These are phyloP conservation scores for Carposina sasakii DNA, from an alignment of 1,140 invertebrate genomes.

Conservation along the genomic window DNA sequence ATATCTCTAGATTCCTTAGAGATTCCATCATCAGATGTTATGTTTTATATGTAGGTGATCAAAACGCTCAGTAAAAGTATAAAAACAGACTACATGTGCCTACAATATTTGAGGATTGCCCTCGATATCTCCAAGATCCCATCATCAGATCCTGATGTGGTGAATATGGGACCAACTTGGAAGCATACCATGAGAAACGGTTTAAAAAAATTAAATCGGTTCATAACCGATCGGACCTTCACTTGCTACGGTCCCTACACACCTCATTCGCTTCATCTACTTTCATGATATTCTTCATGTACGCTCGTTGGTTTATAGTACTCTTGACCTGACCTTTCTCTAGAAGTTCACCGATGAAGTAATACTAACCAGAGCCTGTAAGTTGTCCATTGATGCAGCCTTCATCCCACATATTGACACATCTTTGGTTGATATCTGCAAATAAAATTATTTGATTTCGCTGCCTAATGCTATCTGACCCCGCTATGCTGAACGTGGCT, in stretches of 20 bases:
- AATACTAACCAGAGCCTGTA: slow-evolving; percentile 29
- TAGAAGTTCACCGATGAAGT: background rate
- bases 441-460: background rate
- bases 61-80: too few relatives aligned
- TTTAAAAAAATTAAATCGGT: background rate
- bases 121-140: too few relatives aligned
- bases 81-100: too few relatives aligned
- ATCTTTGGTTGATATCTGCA: slow-evolving; percentile 14
- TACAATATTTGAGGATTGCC: too few relatives aligned
- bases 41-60: too few relatives aligned
- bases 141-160: too few relatives aligned
- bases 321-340: background rate
- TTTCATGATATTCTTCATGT: background rate
- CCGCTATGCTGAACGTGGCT: too few relatives aligned
- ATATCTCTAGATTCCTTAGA: too few relatives aligned
- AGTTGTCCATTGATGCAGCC: slow-evolving; percentile 42
- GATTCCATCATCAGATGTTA: too few relatives aligned
- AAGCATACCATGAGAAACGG: background rate
- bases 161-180: background rate
- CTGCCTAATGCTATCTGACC: too few relatives aligned
- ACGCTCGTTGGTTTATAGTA: background rate
- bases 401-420: slow-evolving; percentile 49
- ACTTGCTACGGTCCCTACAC: background rate
- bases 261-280: background rate
- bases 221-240: background rate